These are phyloP conservation scores for Habrosyne pyritoides DNA, from an alignment of 2,888 invertebrate species.

Conservation along the genomic window DNA sequence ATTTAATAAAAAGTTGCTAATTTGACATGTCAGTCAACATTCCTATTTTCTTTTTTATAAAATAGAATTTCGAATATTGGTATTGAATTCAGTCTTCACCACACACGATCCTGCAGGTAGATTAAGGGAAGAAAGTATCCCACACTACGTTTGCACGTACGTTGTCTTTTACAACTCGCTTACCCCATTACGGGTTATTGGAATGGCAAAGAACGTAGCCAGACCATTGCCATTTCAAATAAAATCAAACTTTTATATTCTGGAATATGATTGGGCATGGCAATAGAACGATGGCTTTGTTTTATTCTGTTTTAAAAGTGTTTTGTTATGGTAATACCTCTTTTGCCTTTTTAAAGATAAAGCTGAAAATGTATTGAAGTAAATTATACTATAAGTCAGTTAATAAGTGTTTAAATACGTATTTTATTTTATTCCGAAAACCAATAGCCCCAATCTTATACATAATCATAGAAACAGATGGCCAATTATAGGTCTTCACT, in stretches of 20 bases:
- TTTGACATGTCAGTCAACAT: too few species aligned
- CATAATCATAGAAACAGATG: too few species aligned
- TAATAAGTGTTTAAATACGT: too few species aligned
- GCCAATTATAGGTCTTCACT: too few species aligned
- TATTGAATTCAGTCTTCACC: not conserved
- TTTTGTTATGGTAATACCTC: not conserved
- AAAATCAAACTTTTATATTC: not conserved
- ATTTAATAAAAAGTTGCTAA: too few species aligned
- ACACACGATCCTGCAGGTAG: not conserved
- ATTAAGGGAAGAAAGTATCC: not conserved
- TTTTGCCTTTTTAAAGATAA: too few species aligned
- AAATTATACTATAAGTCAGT: too few species aligned
- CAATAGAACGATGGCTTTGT: not conserved
- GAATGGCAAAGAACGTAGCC: not conserved
- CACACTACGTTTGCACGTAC: conserved; percentile 3
- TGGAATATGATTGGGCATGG: not conserved
- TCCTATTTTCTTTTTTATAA: not conserved
- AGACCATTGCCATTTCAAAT: not conserved
- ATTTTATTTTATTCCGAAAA: too few species aligned
- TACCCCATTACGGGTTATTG: conserved; percentile 1
- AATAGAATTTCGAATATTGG: not conserved
- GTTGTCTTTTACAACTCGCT: conserved; percentile 9
- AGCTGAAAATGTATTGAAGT: not conserved
- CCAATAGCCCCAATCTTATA: too few species aligned
- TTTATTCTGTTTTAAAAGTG: not conserved